A percentile compares a stretch with the other conserved stretches of the same genome.
phyloP scores from a whole-genome alignment of 2,888 invertebrate species.

The Acanthopleura granulata region DNA sequence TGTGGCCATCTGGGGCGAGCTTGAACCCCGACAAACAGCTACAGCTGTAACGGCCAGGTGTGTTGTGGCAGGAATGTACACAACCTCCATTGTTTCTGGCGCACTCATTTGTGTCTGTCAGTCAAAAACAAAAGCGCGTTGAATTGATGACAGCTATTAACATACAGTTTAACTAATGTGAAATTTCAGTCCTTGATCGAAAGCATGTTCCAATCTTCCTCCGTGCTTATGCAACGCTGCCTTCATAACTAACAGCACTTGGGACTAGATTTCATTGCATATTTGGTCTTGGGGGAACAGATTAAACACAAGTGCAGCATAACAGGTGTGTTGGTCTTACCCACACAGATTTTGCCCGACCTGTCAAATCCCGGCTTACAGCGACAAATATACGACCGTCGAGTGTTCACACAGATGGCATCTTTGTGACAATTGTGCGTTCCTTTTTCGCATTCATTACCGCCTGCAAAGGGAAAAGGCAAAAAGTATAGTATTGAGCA shows the following conservation, averaged over 20 bases:
- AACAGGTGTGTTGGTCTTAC: constrained; percentile 40
- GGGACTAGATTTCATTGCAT: too few relatives aligned
- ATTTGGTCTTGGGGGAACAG: too few relatives aligned
- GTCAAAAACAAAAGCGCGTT: constrained; percentile 9
- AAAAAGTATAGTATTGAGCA: not conserved
- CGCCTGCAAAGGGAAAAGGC: constrained; percentile 26
- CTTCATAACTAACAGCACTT: too few relatives aligned
- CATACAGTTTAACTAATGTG: too few relatives aligned
- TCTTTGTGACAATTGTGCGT: constrained; percentile 61
- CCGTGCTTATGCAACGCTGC: too few relatives aligned
- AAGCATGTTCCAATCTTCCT: too few relatives aligned
- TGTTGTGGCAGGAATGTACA: constrained; percentile 65
- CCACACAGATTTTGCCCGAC: constrained; percentile 63
- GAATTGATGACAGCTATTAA: not conserved
- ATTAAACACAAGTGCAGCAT: too few relatives aligned
- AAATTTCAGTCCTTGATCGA: too few relatives aligned
- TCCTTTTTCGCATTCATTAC: constrained; percentile 60
- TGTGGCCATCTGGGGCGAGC: constrained; percentile 57
- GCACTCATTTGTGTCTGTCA: constrained; percentile 65
- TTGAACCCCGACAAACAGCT: constrained; percentile 64
- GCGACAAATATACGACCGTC: constrained; percentile 58
- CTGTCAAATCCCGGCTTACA: constrained; percentile 66
- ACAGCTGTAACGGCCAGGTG: constrained; percentile 66
- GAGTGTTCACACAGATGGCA: constrained; percentile 62
- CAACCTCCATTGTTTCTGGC: constrained; percentile 65